Conservation (phyloP, 35 echinoderm and acorn worm species). For the Ophioderma brevispina region DNA sequence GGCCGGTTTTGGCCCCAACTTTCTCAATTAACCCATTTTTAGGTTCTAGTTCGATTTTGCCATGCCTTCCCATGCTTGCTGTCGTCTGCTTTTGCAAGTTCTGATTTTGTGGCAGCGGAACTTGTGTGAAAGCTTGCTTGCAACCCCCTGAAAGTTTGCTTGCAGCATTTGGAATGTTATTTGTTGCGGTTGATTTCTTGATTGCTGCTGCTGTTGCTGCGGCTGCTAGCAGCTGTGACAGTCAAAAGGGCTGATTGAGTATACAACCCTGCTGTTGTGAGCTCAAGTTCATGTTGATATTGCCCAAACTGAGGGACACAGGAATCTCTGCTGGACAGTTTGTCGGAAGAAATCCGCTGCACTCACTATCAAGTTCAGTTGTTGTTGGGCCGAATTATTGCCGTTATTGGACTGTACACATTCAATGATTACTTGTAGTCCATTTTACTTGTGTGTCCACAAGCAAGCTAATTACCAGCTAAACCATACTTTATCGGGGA, state of each 20-base stretch:
- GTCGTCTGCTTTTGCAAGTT: constrained; percentile 8
- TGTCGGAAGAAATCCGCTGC: not conserved
- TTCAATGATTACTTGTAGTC: constrained; percentile 69
- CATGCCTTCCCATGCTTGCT: not conserved
- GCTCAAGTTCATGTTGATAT: constrained; percentile 19
- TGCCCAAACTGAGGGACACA: constrained; percentile 10
- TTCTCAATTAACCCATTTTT: constrained; percentile 47
- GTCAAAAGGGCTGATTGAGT: not conserved
- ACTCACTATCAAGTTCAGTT: constrained; percentile 9
- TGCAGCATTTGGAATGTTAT: constrained; percentile 40
- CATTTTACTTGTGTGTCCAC: constrained; percentile 95
- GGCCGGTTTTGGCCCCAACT: constrained; percentile 89
- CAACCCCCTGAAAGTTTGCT: constrained; percentile 33
- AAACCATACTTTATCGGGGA: constrained; percentile 66
- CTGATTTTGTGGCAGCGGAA: constrained; percentile 12
- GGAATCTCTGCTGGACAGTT: not conserved
- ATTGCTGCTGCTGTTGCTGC: constrained; percentile 33
- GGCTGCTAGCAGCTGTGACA: constrained; percentile 17
- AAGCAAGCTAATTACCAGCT: constrained; percentile 67
- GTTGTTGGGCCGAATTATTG: constrained; percentile 26
- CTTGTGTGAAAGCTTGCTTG: constrained; percentile 19
- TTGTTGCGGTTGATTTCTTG: constrained; percentile 4
- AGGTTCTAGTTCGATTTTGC: constrained; percentile 12
- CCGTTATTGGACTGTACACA: constrained; percentile 16
- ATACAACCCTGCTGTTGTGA: not conserved